Evolutionary conservation across 1,140 invertebrate species (phyloP), one percentile per base, ranked within the genome.

Genomic region (Solenopsis invicta): DNA sequence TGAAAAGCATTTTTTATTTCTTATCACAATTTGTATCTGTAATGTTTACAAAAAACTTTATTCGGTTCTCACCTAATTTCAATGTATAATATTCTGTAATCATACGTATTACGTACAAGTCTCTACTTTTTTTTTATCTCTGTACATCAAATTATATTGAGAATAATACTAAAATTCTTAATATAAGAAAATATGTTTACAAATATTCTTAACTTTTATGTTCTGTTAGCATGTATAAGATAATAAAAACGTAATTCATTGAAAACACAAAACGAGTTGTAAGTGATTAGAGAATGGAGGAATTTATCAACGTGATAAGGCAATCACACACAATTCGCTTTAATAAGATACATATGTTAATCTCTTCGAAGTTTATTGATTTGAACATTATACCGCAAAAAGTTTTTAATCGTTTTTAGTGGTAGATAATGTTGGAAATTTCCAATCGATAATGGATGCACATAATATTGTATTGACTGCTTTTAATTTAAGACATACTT

Each of bases 271-370:
- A 8, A 93, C 91, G 1, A 96, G 95, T 0, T 96, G 94, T 71
- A 91, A 78, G 56, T 92, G 93, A 21, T 93, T 94, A 2, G 92
- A 93, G 1, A 0, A 86, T 0, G 95, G 96, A 1, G 93, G 94
- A 1, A 94, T 94, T 48, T 89, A 87, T 8, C 98, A 99, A 92
- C 96, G 96, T 80, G 98, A 98, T 88, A 96, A 99, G 96, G 97
- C 96, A 0, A 91, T 98, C 2, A 98, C 98, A 98, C 98, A 0
- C 97, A 97, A 92, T 98, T 97, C 88, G 97, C 97, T 18, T 99
- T 99, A 91, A 96, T 98, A 87, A 98, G 98, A 0, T n/a, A n/a
- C 97, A 97, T 50, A 94, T 96, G 0, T 90, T 98, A 0, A 85
- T 97, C 6, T 96, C 96, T 13, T 96, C 97, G 0, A 92, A 97